Percentiles rank a stretch among this genome's conserved stretches.
phyloP scores from a whole-genome alignment of 2,113 vertebrate species.

The Ellobius talpinus region DNA sequence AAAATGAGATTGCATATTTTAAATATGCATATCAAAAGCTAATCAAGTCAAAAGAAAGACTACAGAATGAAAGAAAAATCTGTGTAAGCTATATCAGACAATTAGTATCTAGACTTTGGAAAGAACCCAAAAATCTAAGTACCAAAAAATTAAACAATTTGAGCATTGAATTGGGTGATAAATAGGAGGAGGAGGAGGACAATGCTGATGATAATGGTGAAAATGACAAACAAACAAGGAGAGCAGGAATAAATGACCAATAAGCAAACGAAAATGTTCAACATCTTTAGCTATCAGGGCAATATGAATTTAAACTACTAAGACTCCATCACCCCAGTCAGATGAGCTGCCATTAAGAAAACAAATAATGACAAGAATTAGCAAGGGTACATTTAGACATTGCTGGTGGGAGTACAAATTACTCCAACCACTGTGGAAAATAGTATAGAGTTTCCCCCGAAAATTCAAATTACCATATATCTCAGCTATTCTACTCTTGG shows the following conservation, averaged over 20 bases:
- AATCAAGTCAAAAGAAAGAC: neutral
- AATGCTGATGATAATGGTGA: fast-evolving
- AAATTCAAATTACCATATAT: neutral
- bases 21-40: neutral
- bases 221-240: neutral
- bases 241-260: neutral
- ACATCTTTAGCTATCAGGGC: neutral
- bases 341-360: neutral
- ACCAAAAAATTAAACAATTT: neutral
- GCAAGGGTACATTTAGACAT: neutral
- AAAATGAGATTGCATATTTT: neutral
- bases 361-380: neutral
- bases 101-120: neutral
- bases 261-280: neutral
- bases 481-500: neutral
- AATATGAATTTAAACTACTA: neutral
- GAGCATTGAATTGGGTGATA: neutral
- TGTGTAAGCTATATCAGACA: neutral
- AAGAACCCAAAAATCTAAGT: neutral
- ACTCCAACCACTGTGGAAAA: neutral
- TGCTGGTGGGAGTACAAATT: neutral
- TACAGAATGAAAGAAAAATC: neutral
- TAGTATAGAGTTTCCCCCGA: neutral
- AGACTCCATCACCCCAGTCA: neutral
- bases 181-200: neutral